A percentile compares a stretch with the other conserved stretches of the same genome.
These are phyloP conservation scores for Apus apus DNA, from an alignment of 2,113 vertebrate genomes.

Conservation along the genomic window DNA sequence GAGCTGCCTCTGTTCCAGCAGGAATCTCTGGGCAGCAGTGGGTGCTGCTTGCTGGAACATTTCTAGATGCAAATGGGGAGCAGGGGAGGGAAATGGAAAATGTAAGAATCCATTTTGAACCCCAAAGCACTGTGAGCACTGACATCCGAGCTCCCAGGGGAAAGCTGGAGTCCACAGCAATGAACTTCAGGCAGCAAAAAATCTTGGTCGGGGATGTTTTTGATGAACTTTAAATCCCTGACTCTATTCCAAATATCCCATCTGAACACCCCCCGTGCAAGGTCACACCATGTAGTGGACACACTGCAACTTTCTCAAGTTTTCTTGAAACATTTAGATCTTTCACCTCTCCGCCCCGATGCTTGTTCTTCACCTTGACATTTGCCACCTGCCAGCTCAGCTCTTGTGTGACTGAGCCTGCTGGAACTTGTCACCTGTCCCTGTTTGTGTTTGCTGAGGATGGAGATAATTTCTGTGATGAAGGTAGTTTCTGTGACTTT, in stretches of 20 bases:
- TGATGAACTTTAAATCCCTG: background rate
- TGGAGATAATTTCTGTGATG: background rate
- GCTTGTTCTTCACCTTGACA: background rate
- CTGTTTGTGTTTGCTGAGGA: background rate
- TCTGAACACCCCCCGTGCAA: rapidly evolving
- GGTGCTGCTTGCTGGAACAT: background rate
- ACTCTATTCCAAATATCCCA: rapidly evolving
- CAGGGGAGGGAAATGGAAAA: background rate
- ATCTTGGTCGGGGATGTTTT: background rate
- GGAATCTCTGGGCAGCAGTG: background rate
- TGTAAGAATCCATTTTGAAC: background rate
- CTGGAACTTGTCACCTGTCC: rapidly evolving
- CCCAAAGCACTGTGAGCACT: rapidly evolving
- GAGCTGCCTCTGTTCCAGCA: rapidly evolving
- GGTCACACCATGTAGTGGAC: rapidly evolving
- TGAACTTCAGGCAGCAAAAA: background rate
- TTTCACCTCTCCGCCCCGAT: background rate
- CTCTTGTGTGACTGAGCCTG: background rate
- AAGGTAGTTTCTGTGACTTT: background rate
- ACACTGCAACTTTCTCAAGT: background rate
- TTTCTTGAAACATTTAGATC: background rate
- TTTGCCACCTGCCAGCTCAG: background rate
- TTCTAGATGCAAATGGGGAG: background rate
- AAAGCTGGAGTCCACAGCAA: background rate
- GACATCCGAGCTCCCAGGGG: background rate